phyloP scores from a whole-genome alignment of 1,140 invertebrate genomes.

The Drosophila seguyi region DNA sequence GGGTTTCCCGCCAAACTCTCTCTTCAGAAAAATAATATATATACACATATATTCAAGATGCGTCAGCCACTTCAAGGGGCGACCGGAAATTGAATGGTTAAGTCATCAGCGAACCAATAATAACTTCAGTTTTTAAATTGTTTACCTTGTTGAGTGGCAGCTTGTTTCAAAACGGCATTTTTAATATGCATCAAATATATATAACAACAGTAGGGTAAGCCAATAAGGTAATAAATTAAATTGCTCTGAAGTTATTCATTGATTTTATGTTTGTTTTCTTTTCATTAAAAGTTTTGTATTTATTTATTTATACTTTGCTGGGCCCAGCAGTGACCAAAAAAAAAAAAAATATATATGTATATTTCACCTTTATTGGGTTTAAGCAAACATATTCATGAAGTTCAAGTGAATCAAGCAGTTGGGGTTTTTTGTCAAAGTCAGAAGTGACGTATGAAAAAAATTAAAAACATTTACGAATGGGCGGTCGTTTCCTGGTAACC shows the following conservation, averaged over 20 bases:
- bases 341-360: slow-evolving; percentile 5
- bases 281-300: slow-evolving; percentile 76
- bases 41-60: slow-evolving; percentile 31
- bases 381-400: slow-evolving; percentile 19
- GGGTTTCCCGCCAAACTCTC: slow-evolving; percentile 29
- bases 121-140: slow-evolving; percentile 13
- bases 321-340: slow-evolving; percentile 26
- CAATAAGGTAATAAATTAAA: slow-evolving; percentile 31
- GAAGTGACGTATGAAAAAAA: slow-evolving; percentile 22
- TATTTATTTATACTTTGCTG: slow-evolving; percentile 53
- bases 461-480: not conserved
- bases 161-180: slow-evolving; percentile 12
- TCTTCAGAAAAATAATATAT: slow-evolving; percentile 2
- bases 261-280: slow-evolving; percentile 58
- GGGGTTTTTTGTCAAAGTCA: slow-evolving; percentile 46
- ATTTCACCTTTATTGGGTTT: slow-evolving; percentile 27
- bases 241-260: slow-evolving; percentile 20
- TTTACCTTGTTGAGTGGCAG: slow-evolving; percentile 21
- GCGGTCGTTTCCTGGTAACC: slow-evolving; percentile 51
- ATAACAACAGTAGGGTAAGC: slow-evolving; percentile 12
- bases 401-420: slow-evolving; percentile 37
- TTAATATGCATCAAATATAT: slow-evolving; percentile 11
- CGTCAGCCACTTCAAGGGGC: slow-evolving; percentile 53
- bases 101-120: slow-evolving; percentile 23
- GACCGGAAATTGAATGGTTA: slow-evolving; percentile 63